These are phyloP conservation scores for Caenorhabditis briggsae DNA, from an alignment of 1,140 invertebrate species.

Conservation along the genomic window DNA sequence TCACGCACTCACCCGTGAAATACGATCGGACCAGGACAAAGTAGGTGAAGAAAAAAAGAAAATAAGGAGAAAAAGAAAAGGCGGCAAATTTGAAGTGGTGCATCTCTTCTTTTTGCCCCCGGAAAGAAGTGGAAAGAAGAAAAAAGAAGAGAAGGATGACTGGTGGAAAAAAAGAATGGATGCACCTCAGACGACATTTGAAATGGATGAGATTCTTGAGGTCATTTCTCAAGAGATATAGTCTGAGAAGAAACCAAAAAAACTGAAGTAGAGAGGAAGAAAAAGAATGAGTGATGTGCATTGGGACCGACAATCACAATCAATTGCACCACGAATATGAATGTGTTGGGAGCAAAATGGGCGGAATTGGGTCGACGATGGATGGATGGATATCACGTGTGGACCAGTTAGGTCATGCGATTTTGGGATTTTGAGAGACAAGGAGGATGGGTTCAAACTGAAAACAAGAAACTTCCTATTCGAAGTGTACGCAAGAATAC, in stretches of 20 bases:
- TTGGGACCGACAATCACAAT: constrained; percentile 35
- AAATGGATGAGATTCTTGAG: constrained; percentile 82
- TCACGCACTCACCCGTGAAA: constrained; percentile 45
- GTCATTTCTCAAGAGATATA: constrained; percentile 88
- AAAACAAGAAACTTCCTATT: not conserved
- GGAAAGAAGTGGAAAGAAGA: constrained; percentile 40
- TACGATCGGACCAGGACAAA: constrained; percentile 32
- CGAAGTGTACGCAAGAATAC: no score
- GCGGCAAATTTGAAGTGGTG: constrained; percentile 41
- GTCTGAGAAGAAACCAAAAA: constrained; percentile 84
- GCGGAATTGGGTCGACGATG: not conserved
- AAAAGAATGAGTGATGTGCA: constrained; percentile 39
- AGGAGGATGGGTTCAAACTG: not conserved
- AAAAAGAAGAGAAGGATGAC: constrained; percentile 48
- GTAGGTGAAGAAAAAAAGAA: constrained; percentile 24
- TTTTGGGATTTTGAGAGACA: not conserved
- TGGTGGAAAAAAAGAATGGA: constrained; percentile 29
- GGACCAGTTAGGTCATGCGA: constrained; percentile 11
- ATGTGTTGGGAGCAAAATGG: not conserved
- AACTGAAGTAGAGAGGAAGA: not conserved
- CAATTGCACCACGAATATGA: constrained; percentile 23
- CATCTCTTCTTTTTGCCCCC: constrained; percentile 29
- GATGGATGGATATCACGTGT: constrained; percentile 4
- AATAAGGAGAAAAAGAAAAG: constrained; percentile 7
- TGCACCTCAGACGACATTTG: constrained; percentile 53